phyloP scores from a whole-genome alignment of 2,888 invertebrate genomes.

The Linnaemya tessellans region DNA sequence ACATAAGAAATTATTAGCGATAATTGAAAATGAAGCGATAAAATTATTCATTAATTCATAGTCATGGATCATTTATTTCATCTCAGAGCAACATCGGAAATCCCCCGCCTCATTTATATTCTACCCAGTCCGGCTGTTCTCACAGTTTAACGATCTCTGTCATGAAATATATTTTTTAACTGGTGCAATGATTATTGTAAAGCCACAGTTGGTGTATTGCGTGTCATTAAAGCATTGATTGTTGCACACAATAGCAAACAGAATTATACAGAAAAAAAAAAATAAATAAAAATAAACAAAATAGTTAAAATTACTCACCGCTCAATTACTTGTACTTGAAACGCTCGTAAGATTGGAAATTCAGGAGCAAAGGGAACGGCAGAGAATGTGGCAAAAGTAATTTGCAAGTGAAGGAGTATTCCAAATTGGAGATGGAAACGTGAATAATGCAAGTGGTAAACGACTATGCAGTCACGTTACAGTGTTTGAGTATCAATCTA shows the following conservation, averaged over 20 bases:
- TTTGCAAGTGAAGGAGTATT: constrained; percentile 8
- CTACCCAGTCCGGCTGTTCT: neutral
- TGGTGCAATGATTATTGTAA: constrained; percentile 20
- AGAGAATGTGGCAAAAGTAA: neutral
- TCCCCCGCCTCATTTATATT: neutral
- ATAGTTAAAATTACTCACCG: constrained; percentile 45
- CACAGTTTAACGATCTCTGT: constrained; percentile 19
- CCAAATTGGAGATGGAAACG: neutral
- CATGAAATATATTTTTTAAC: neutral
- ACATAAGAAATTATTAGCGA: no score
- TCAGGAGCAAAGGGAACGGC: neutral
- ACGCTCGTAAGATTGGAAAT: neutral
- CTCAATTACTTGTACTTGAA: constrained; percentile 6
- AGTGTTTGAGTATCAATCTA: neutral
- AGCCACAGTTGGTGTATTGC: constrained; percentile 34
- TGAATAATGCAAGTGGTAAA: neutral
- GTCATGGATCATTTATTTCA: no score
- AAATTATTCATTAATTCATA: no score
- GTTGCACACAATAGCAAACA: constrained; percentile 48
- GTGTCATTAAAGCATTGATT: constrained; percentile 67
- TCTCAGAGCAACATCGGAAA: neutral
- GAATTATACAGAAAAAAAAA: constrained; percentile 31
- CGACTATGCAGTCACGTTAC: neutral
- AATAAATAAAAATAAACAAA: constrained; percentile 24
- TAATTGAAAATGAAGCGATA: no score